phyloP scores from a whole-genome alignment of 2,113 vertebrate genomes.

The Catharus fuscescens region DNA sequence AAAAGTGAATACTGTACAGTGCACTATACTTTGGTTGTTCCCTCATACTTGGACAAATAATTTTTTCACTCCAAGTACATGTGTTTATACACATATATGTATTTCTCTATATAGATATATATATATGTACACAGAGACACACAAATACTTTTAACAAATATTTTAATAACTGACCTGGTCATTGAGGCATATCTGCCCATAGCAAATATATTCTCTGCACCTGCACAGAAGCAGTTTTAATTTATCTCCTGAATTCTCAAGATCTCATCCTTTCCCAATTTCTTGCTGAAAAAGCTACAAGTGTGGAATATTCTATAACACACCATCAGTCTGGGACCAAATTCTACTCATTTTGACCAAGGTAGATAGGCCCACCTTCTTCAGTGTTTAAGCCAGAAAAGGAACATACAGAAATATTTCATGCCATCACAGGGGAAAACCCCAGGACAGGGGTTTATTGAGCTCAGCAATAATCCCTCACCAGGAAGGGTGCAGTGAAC shows the following conservation, averaged over 20 bases:
- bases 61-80: background rate
- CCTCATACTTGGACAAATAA: background rate
- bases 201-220: background rate
- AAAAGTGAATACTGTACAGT: background rate
- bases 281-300: background rate
- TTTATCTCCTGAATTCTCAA: background rate
- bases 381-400: rapidly evolving
- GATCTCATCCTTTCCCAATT: background rate
- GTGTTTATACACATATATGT: rapidly evolving
- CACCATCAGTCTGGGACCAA: background rate
- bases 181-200: background rate
- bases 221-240: background rate
- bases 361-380: background rate
- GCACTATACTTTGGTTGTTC: background rate
- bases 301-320: background rate
- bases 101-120: rapidly evolving
- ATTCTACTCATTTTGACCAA: background rate
- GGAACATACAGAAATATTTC: background rate
- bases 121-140: background rate
- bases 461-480: background rate
- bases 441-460: background rate
- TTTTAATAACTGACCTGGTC: background rate
- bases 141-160: background rate
- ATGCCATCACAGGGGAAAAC: background rate
- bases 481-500: background rate